Evolutionary conservation across 2,797 vertebrate species (phyloP).

Genomic region (Aeoliscus strigatus): DNA sequence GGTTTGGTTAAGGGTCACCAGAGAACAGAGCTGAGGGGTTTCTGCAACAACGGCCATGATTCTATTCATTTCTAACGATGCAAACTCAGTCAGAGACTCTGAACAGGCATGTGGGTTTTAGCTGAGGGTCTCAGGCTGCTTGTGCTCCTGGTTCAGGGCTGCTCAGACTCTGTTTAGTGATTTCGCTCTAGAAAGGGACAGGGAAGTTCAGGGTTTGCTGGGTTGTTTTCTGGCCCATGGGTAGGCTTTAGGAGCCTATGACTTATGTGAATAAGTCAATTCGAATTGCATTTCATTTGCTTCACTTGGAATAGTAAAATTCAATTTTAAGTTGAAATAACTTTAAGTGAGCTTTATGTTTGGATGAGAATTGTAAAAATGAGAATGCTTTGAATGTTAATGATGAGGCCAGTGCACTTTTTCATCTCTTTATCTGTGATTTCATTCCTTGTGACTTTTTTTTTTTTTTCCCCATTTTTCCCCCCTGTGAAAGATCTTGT

Average conservation of each 20-base stretch:
- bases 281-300: too few relatives aligned
- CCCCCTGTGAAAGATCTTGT: conserved; percentile 27
- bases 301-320: too few relatives aligned
- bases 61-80: too few relatives aligned
- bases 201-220: conserved; percentile 30
- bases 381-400: conserved; percentile 59
- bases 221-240: conserved; percentile 63
- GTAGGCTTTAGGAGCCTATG: conserved; percentile 46
- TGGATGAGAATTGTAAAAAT: conserved; percentile 66
- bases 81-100: too few relatives aligned
- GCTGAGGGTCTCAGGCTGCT: conserved; percentile 26
- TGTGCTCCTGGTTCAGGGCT: conserved; percentile 37
- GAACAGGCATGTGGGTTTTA: conserved; percentile 27
- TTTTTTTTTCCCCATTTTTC: conserved; percentile 40
- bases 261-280: too few relatives aligned
- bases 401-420: conserved; percentile 45
- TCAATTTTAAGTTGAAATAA: too few relatives aligned
- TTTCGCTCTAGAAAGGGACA: conserved; percentile 35
- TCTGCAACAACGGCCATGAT: too few relatives aligned
- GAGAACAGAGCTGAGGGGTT: too few relatives aligned
- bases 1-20: too few relatives aligned
- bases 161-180: conserved; percentile 33
- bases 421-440: conserved; percentile 37
- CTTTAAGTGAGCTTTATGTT: conserved; percentile 72
- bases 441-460: conserved; percentile 35